These are phyloP conservation scores for Tragelaphus strepsiceros DNA, from an alignment of 2,113 vertebrate genomes.

Conservation along the genomic window DNA sequence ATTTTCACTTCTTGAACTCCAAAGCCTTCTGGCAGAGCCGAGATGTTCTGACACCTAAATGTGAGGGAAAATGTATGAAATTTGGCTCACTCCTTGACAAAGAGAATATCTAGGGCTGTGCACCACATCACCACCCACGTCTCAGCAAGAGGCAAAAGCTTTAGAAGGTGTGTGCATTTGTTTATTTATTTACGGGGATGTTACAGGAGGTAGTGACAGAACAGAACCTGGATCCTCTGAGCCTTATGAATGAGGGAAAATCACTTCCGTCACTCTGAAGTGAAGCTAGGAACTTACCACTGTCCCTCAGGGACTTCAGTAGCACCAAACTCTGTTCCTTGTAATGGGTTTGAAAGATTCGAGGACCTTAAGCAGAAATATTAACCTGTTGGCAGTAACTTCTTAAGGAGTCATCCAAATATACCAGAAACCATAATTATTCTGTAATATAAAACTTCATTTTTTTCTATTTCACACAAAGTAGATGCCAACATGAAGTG, in stretches of 20 bases:
- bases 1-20: slow-evolving; percentile 76
- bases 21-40: slow-evolving; percentile 86
- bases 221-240: background rate
- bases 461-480: background rate
- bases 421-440: background rate
- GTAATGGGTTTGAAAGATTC: background rate
- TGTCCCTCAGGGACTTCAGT: background rate
- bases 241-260: background rate
- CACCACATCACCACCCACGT: background rate
- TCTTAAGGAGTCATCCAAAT: background rate
- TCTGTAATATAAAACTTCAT: background rate
- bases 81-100: background rate
- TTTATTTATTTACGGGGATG: background rate
- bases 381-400: background rate
- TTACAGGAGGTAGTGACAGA: background rate
- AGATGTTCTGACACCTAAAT: slow-evolving; percentile 84
- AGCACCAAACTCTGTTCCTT: background rate
- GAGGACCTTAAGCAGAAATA: background rate
- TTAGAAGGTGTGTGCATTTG: background rate
- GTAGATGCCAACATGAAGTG: background rate
- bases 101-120: background rate
- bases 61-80: background rate
- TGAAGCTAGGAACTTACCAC: background rate
- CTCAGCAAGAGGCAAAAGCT: background rate
- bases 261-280: background rate